These are phyloP conservation scores for Rhopalosiphum maidis DNA, from an alignment of 1,140 invertebrate species.

Conservation along the genomic window DNA sequence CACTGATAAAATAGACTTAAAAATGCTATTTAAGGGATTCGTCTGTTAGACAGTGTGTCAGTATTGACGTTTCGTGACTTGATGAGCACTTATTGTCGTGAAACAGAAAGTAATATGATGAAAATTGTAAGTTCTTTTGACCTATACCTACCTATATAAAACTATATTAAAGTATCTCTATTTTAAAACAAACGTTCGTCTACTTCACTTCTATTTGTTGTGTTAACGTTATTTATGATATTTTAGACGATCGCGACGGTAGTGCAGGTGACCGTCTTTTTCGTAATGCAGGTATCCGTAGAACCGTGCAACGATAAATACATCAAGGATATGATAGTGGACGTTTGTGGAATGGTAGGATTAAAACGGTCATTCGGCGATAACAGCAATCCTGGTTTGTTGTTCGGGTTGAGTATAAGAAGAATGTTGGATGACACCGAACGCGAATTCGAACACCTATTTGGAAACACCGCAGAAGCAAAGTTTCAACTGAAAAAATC, in stretches of 20 bases:
- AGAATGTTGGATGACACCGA: not conserved
- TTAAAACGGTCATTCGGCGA: not conserved
- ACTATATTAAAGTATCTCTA: not conserved
- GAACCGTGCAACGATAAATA: not conserved
- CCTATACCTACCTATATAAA: not conserved
- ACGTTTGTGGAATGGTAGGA: not conserved
- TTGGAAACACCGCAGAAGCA: not conserved
- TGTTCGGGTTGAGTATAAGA: not conserved
- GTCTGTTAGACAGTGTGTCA: not conserved
- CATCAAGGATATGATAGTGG: not conserved
- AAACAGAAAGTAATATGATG: not conserved
- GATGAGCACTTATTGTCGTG: not conserved
- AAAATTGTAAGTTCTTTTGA: slow-evolving; percentile 40
- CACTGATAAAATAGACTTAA: not conserved
- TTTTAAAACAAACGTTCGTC: not conserved
- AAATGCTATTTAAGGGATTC: slow-evolving; percentile 16
- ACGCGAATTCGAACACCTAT: not conserved
- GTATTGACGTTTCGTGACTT: slow-evolving; percentile 4
- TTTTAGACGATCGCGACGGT: not conserved
- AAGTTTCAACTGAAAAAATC: not conserved
- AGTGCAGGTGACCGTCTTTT: not conserved
- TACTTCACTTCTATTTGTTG: not conserved
- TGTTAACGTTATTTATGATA: not conserved
- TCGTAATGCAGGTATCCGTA: not conserved
- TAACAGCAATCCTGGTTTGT: too few species aligned